Evolutionary conservation across 2,113 vertebrate species (phyloP), one percentile per base, ranked within the genome.

Genomic region (Jacana jacana): DNA sequence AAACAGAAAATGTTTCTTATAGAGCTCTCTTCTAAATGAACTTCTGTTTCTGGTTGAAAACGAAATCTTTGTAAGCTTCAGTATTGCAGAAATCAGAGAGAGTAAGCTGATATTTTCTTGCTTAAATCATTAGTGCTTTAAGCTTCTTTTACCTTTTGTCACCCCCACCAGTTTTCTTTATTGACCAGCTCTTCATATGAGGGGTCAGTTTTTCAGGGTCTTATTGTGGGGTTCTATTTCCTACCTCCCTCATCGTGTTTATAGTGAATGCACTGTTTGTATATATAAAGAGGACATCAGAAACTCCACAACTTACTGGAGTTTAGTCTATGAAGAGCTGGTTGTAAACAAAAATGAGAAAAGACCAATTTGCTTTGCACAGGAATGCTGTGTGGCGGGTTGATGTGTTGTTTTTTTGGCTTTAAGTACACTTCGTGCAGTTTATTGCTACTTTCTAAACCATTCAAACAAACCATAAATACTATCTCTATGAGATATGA

Each of bases 311-410:
- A 87, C 96, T 97, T 97, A 97, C 97, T 97, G 70, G 82, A 97
- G 97, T 98, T 98, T 98, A 98, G 97, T 98, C 97, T 98, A 95
- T 96, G 91, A 96, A 94, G 81, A 92, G 57, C 80, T 97, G 86
- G 79, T 81, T 97, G 94, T 98, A 98, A 98, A 98, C 97, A 97
- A 95, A 96, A 91, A 97, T 83, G 92, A 97, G 93, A 76, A 95
- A 97, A 98, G 84, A 88, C 65, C 81, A 95, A 91, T 97, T 95
- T 95, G 86, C 49, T 97, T 96, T 95, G 58, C 58, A 23, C 66
- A 93, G 78, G 81, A 97, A 97, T 93, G 77, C 61, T 72, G 31
- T 69, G 64, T 82, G 83, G 57, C 95, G 72, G 87, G 82, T 95
- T 86, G 90, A 58, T 55, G 35, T 94, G 94, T 70, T 88, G 70